These are phyloP conservation scores for Heteractis magnifica DNA, from an alignment of 92 coral and sea anemone species.

Conservation along the genomic window DNA sequence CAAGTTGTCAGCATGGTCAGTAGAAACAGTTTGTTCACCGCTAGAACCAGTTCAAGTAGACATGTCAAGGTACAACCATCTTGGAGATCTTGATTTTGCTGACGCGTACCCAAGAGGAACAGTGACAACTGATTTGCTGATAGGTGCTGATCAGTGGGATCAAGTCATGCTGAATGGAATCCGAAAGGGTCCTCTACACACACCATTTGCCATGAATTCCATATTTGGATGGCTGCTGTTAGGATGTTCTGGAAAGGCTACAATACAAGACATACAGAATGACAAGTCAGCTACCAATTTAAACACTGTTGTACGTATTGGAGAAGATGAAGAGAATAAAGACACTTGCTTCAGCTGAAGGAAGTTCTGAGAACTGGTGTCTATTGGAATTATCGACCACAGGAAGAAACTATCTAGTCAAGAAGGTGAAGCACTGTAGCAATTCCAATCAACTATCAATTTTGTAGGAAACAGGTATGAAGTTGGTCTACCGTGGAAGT, in stretches of 20 bases:
- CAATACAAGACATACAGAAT: background rate
- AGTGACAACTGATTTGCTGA: conserved; percentile 23
- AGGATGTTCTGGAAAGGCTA: background rate
- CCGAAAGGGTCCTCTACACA: conserved; percentile 1
- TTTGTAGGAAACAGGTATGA: conserved; percentile 16
- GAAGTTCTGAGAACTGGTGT: background rate
- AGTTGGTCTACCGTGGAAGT: conserved; percentile 36
- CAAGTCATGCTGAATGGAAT: conserved; percentile 18
- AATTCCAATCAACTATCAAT: background rate
- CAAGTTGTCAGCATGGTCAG: conserved; percentile 31
- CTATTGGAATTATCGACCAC: background rate
- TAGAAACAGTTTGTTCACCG: conserved; percentile 34
- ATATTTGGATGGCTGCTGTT: background rate
- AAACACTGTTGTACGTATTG: too few species aligned
- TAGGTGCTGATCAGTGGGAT: conserved; percentile 27
- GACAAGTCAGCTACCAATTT: too few species aligned
- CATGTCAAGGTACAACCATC: conserved; percentile 13
- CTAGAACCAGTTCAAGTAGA: conserved; percentile 19
- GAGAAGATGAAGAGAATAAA: too few species aligned
- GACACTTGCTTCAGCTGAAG: background rate
- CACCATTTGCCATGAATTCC: conserved; percentile 10
- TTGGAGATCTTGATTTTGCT: conserved; percentile 9
- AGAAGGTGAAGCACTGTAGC: background rate
- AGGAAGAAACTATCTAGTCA: background rate
- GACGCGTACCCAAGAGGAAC: conserved; percentile 29